phyloP scores from a whole-genome alignment of 64 coral and sea anemone genomes.

The Hydrozoanthus tunicans region DNA sequence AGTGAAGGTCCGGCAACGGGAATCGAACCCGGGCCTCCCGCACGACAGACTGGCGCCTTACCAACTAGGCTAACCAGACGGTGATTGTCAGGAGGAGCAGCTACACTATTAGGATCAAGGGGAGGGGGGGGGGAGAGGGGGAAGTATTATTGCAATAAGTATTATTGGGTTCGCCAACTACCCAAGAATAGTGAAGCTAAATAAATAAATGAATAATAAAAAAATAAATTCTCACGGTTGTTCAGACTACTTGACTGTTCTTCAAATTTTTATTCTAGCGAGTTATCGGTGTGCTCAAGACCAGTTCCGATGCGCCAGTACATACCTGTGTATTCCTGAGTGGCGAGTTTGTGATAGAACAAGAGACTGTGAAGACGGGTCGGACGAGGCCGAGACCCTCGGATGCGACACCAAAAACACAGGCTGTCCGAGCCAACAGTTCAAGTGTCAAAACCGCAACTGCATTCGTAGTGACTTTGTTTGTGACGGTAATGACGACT shows the following conservation, averaged over 20 bases:
- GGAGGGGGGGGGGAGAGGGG: too few species aligned
- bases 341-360: slow-evolving; percentile 74
- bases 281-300: slow-evolving; percentile 44
- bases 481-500: slow-evolving; percentile 78
- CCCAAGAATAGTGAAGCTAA: too few species aligned
- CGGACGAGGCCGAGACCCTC: slow-evolving; percentile 61
- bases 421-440: slow-evolving; percentile 62
- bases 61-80: too few species aligned
- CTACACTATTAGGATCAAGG: too few species aligned
- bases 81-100: too few species aligned
- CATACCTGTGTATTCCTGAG: slow-evolving; percentile 68
- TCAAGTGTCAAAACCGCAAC: slow-evolving; percentile 79
- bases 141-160: too few species aligned
- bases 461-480: slow-evolving; percentile 73
- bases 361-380: slow-evolving; percentile 56
- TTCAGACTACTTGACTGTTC: neutral
- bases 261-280: slow-evolving; percentile 8
- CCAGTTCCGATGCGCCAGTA: slow-evolving; percentile 62
- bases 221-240: neutral
- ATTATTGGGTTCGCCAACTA: too few species aligned
- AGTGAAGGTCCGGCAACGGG: too few species aligned
- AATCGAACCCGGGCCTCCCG: too few species aligned
- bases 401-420: slow-evolving; percentile 52
- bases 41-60: too few species aligned
- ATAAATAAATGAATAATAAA: too few species aligned